These are phyloP conservation scores for Rattus rattus DNA, from an alignment of 2,113 vertebrate species.

Conservation along the genomic window DNA sequence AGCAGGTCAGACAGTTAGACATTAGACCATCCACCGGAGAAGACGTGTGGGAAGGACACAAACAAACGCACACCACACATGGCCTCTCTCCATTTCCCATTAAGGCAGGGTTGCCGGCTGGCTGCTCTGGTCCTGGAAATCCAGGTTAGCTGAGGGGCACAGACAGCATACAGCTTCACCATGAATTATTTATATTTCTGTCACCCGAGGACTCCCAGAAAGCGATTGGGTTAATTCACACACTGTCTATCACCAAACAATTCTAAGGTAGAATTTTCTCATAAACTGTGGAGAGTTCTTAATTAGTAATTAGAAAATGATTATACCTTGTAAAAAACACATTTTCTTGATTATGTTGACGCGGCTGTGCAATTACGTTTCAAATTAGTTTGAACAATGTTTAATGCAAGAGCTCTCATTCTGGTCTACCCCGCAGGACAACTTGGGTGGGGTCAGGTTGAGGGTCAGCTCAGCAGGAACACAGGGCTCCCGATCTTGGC, in stretches of 20 bases:
- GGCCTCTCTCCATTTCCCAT: not conserved
- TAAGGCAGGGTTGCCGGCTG: not conserved
- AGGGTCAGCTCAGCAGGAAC: not conserved
- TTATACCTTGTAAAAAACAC: constrained; percentile 71
- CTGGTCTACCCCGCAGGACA: not conserved
- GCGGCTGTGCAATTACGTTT: constrained; percentile 74
- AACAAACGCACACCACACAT: not conserved
- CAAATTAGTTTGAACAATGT: constrained; percentile 71
- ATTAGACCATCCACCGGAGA: not conserved
- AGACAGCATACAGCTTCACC: not conserved
- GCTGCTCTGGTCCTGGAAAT: not conserved
- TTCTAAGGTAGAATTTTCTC: constrained; percentile 72
- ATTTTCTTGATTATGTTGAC: constrained; percentile 76
- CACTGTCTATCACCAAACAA: constrained; percentile 62
- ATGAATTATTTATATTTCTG: constrained; percentile 65
- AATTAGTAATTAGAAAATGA: constrained; percentile 80
- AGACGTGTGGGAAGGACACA: not conserved
- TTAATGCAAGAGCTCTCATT: constrained; percentile 61
- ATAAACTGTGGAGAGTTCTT: constrained; percentile 75
- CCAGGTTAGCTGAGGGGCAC: not conserved
- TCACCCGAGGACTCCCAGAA: constrained; percentile 49
- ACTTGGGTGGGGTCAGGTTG: not conserved
- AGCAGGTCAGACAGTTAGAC: not conserved
- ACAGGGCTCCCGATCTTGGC: not conserved
- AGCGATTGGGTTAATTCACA: constrained; percentile 58